Base-by-base conservation (phyloP, 2,888 invertebrate species). In the Eudasyphora cyanicolor region DNA sequence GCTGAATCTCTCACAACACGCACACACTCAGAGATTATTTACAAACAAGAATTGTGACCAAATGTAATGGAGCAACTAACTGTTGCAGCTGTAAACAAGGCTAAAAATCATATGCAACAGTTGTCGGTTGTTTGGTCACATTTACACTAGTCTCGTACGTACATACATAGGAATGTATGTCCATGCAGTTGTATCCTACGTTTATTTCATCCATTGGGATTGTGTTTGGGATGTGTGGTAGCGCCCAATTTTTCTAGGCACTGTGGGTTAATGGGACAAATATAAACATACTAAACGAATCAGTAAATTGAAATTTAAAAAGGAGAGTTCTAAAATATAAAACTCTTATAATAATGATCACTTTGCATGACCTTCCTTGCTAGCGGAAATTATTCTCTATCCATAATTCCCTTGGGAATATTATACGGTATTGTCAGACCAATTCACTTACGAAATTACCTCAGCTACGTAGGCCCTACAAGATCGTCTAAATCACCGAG, bases 41-140 rank as follows among this genome's bases (percentile, higher is more conserved):
- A 8, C 38, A 38, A 38, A 14, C 12, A 14, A 38, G 38, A n/a
- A n/a, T n/a, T 38, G 38, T 8, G 17, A 17, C 14, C 7, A 12
- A 4, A 3, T 57, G 57, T 27, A 57, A 27, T 57, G 27, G 57
- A n/a, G 32, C 10, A 45, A 45, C 45, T 45, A 57, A 57, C 27
- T 57, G 57, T 57, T 24, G 57, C 57, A 57, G 57, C 57, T 57
- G 57, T 57, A 57, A 45, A 49, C 10, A 45, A 57, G 8, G 27
- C 45, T 12, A 24, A 24, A 57, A 24, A 57, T n/a, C 57, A 57
- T 57, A 14, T 27, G 27, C 57, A 57, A 27, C 27, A 27, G 57
- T 27, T 57, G n/a, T n/a, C n/a, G 57, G 12, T 57, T 24, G 57
- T 27, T 10, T 57, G 57, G 27, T 57, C 57, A 54, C 24, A 54